Evolutionary conservation across 2,888 invertebrate genomes (phyloP), one percentile per base, ranked within the genome.

Genomic region (Hyposoter didymator): DNA sequence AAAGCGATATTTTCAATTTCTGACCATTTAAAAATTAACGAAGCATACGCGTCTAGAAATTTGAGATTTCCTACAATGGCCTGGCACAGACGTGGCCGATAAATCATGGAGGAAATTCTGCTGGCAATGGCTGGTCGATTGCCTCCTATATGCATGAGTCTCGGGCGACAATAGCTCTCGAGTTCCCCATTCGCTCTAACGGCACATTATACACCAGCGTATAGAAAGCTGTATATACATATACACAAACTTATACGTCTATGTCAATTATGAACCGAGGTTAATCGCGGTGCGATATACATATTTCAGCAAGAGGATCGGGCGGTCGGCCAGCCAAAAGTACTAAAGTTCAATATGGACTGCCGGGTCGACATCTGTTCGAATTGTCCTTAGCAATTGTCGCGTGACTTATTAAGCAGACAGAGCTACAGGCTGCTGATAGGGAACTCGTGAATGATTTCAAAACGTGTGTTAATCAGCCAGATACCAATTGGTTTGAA

Each of bases 61-160:
- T 84, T 47, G 19, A 45, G 39, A 55, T 74, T 73, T 62, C 81
- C 67, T n/a, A 59, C 45, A n/a, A 39, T 35, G 74, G 74, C 74
- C 74, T 84, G 81, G 81, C 78, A 86, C 81, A 82, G 86, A 84
- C 78, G 72, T 75, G 62, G 45, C 28, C 75, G 73, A 78, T 88
- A 84, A 88, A 88, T 87, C 84, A 88, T 85, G 80, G 75, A 74
- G 59, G 75, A 69, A 70, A 43, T 73, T 80, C 62, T 39, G 79
- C 84, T 86, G 84, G 76, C 87, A 85, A 84, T 86, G 87, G 85
- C 87, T 84, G 76, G 84, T 82, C 84, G 81, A 87, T 87, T 78
- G 78, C 79, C 85, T 74, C 43, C 67, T 67, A 83, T 84, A 87
- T 87, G 69, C 83, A 59, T 66, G 81, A 75, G 66, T 82, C 59